These are phyloP conservation scores for Villa cingulata DNA, from an alignment of 2,888 invertebrate species.

Conservation along the genomic window DNA sequence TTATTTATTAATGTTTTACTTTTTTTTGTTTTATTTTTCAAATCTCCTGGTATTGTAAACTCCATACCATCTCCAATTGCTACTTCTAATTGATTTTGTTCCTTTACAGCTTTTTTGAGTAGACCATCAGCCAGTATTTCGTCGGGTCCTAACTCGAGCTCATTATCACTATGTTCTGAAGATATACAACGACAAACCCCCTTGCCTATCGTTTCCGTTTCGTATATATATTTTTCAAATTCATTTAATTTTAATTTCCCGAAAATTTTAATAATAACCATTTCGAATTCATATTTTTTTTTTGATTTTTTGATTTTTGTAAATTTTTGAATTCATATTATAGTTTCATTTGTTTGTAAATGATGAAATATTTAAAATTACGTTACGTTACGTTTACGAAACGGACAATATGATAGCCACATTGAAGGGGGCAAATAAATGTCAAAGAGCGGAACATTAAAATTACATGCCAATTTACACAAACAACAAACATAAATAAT, in stretches of 20 bases:
- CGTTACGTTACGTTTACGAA: too few species aligned
- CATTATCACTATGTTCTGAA: slow-evolving; percentile 51
- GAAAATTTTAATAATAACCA: not conserved
- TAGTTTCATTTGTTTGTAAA: slow-evolving; percentile 8
- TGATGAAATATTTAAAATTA: too few species aligned
- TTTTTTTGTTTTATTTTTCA: slow-evolving; percentile 67
- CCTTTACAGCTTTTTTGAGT: slow-evolving; percentile 75
- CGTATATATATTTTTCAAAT: slow-evolving; percentile 15
- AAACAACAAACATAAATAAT: not conserved
- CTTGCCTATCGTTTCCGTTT: slow-evolving; percentile 37
- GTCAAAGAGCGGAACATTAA: slow-evolving; percentile 11
- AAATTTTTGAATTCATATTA: slow-evolving; percentile 8
- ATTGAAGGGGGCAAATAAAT: slow-evolving; percentile 12
- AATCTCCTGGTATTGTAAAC: slow-evolving; percentile 84
- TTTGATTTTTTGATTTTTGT: too few species aligned
- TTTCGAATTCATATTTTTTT: slow-evolving; percentile 13
- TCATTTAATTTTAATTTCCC: slow-evolving; percentile 6
- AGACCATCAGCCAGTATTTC: slow-evolving; percentile 72
- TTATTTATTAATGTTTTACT: slow-evolving; percentile 69
- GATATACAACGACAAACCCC: slow-evolving; percentile 50
- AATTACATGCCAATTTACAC: slow-evolving; percentile 10
- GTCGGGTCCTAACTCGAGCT: slow-evolving; percentile 48
- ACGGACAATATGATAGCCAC: slow-evolving; percentile 9
- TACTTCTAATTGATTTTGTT: slow-evolving; percentile 78
- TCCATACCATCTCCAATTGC: slow-evolving; percentile 89